Evolutionary conservation across 2,113 vertebrate species (phyloP).

Genomic region (Canis aureus): DNA sequence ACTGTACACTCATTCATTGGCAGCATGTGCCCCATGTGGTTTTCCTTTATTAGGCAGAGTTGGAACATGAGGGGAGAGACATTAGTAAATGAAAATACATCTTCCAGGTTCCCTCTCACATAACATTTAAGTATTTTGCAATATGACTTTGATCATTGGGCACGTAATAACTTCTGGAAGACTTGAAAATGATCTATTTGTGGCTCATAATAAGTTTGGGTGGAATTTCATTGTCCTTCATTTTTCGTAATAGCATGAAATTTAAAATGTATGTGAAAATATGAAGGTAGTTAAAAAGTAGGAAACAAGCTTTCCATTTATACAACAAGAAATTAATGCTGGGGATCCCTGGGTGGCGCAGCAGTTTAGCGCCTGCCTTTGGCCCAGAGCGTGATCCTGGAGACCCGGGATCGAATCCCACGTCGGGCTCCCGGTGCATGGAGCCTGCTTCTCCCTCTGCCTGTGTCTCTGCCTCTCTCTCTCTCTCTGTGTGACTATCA

Average conservation of each 20-base stretch:
- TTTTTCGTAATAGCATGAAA: neutral
- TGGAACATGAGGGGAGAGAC: neutral
- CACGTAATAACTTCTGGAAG: neutral
- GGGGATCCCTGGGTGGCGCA: too few relatives aligned
- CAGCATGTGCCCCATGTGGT: neutral
- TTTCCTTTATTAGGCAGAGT: conserved; percentile 1
- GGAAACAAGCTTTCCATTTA: neutral
- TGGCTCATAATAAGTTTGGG: neutral
- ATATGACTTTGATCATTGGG: neutral
- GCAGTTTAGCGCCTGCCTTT: too few relatives aligned
- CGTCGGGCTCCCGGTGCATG: too few relatives aligned
- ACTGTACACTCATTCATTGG: neutral
- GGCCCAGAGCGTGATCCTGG: too few relatives aligned
- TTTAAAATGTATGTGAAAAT: neutral
- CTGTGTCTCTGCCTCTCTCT: too few relatives aligned
- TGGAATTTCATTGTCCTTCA: neutral
- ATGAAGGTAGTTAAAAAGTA: neutral
- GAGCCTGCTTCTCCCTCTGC: too few relatives aligned
- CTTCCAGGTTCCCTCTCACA: neutral
- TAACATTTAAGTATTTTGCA: neutral
- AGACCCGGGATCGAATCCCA: too few relatives aligned
- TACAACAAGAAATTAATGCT: neutral
- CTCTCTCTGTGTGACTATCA: too few relatives aligned
- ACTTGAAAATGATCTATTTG: conserved; percentile 8
- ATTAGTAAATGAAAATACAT: neutral